These are phyloP conservation scores for Elachura formosa DNA, from an alignment of 2,113 vertebrate species.

Conservation along the genomic window DNA sequence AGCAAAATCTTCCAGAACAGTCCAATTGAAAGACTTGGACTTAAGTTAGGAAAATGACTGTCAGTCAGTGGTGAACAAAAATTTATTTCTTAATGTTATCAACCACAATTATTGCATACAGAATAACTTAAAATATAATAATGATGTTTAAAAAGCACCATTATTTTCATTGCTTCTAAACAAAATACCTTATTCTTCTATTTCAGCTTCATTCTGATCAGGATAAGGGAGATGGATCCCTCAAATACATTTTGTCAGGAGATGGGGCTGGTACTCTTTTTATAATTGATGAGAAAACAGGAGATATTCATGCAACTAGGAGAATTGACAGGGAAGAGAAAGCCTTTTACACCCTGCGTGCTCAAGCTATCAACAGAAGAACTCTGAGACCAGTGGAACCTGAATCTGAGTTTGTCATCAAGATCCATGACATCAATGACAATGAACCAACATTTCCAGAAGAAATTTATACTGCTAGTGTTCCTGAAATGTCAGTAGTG, in stretches of 20 bases:
- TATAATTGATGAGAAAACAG: slow-evolving; percentile 83
- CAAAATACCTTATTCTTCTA: not conserved
- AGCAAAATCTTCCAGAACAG: slow-evolving; percentile 43
- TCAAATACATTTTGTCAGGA: slow-evolving; percentile 83
- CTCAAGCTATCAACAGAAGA: slow-evolving; percentile 81
- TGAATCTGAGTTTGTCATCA: slow-evolving; percentile 83
- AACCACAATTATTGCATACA: not conserved
- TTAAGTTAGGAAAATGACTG: not conserved
- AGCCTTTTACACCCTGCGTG: slow-evolving; percentile 80
- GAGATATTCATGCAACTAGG: slow-evolving; percentile 82
- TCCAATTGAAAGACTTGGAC: not conserved
- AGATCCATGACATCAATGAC: slow-evolving; percentile 85
- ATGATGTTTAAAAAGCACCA: not conserved
- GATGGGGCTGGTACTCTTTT: slow-evolving; percentile 84
- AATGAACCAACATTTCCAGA: slow-evolving; percentile 81
- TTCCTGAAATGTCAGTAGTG: slow-evolving; percentile 83
- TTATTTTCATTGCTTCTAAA: not conserved
- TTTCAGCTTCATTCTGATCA: slow-evolving; percentile 82
- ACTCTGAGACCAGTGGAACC: slow-evolving; percentile 80
- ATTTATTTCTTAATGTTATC: not conserved
- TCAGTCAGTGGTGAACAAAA: not conserved
- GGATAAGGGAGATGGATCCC: slow-evolving; percentile 80
- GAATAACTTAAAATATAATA: not conserved
- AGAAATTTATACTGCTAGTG: slow-evolving; percentile 77
- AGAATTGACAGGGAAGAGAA: slow-evolving; percentile 83